Conservation (phyloP, 2,797 vertebrate genomes). For the Mallotus villosus region DNA sequence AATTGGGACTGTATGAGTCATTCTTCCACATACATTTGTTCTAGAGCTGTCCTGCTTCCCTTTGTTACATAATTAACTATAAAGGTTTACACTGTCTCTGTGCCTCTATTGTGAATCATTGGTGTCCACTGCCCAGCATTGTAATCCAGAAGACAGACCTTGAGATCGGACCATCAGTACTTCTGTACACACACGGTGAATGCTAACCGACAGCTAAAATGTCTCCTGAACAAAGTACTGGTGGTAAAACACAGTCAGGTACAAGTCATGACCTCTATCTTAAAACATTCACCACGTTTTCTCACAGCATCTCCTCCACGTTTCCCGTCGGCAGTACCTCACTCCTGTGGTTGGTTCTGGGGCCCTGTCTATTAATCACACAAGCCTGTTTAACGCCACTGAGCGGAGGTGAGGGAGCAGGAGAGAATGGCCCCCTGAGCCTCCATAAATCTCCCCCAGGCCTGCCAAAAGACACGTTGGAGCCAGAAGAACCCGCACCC, state of each 20-base stretch:
- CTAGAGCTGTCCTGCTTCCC: background rate
- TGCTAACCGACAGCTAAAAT: too few species aligned
- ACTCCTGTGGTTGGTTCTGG: constrained; percentile 47
- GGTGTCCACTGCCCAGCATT: constrained; percentile 16
- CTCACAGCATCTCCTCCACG: background rate
- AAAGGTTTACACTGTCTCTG: too few species aligned
- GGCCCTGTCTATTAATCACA: constrained; percentile 54
- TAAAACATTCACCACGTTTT: constrained; percentile 33
- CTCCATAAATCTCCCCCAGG: constrained; percentile 50
- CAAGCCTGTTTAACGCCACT: constrained; percentile 30
- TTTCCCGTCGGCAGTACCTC: constrained; percentile 40
- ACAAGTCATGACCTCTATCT: constrained; percentile 40
- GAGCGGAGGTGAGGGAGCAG: constrained; percentile 46
- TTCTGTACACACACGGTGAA: background rate
- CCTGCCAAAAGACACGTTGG: background rate
- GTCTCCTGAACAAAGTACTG: constrained; percentile 21
- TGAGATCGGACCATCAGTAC: constrained; percentile 45
- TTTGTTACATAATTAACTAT: too few species aligned
- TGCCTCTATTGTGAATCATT: background rate
- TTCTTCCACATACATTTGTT: background rate
- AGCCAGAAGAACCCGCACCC: too few species aligned
- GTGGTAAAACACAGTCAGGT: constrained; percentile 50
- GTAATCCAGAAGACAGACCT: constrained; percentile 41
- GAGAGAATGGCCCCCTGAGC: constrained; percentile 23
- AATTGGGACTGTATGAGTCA: background rate